Evolutionary conservation across 2,888 invertebrate species (phyloP), one percentile per base, ranked within the genome.

Genomic region (Agrypnus murinus): DNA sequence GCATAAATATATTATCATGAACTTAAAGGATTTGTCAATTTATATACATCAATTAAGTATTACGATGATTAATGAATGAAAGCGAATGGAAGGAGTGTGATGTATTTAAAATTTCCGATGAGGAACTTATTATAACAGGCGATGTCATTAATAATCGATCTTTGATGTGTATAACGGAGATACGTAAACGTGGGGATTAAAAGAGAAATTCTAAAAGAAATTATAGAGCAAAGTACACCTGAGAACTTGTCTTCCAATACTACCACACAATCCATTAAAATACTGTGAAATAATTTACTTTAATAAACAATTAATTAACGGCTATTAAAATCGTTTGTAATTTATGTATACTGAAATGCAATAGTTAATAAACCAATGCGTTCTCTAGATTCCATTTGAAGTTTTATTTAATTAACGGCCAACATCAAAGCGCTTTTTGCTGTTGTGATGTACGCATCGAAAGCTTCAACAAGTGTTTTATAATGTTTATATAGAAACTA

Each of bases 111-210:
- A 15, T 36, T 36, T 8, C 5, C 9, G 31, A 36, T 57, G 3
- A 14, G 57, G 1, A 4, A 34, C n/a, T 38, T 38, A 7, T 17
- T n/a, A n/a, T n/a, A n/a, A n/a, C n/a, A n/a, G n/a, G 34, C 15
- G 12, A 15, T 10, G 10, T 38, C 58, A 58, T 58, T 58, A 58
- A 58, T 58, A 58, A 36, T 58, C 40, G 38, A 58, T 58, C 17
- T 58, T 8, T 15, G 19, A 58, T 19, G 19, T 53, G 17, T n/a
- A n/a, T 36, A 58, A 58, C 4, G 5, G 14, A 1, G 58, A 38
- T 40, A 46, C 12, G n/a, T 15, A 46, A 46, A 15, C 9, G 15
- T 14, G 58, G 7, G 17, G 36, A 38, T 58, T 58, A 58, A 58
- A 38, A n/a, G 12, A 14, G 58, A 6, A 58, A 58, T 58, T 58